Percentiles rank a stretch among this genome's conserved stretches.
phyloP scores from a whole-genome alignment of 2,113 vertebrate species.

The Ictalurus punctatus region DNA sequence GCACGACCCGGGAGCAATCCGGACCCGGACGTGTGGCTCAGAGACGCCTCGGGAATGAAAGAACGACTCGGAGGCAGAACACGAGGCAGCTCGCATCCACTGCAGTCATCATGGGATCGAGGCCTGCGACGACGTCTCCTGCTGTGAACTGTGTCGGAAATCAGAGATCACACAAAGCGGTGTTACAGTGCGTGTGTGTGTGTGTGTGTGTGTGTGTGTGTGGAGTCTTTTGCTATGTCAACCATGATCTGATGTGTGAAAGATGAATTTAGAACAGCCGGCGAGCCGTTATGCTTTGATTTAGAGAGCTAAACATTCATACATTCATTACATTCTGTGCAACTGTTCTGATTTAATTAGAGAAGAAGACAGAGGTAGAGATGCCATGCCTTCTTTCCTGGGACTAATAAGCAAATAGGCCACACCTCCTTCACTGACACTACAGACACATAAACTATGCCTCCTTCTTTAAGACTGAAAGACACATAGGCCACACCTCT shows the following conservation, averaged over 20 bases:
- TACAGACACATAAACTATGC: background rate
- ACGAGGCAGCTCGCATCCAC: background rate
- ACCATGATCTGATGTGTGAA: background rate
- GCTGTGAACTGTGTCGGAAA: conserved; percentile 46
- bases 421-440: background rate
- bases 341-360: background rate
- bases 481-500: background rate
- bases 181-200: conserved; percentile 2
- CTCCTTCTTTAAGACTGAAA: background rate
- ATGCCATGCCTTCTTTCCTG: background rate
- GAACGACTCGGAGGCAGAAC: background rate
- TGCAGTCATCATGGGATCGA: conserved; percentile 28
- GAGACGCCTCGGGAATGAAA: background rate
- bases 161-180: background rate
- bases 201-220: background rate
- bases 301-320: background rate
- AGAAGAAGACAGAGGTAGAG: background rate
- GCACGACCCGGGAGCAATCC: background rate
- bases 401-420: background rate
- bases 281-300: background rate
- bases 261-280: background rate
- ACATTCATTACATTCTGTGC: background rate
- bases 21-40: background rate
- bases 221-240: background rate
- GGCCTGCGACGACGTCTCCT: conserved; percentile 56